Evolutionary conservation across 1,140 invertebrate species (phyloP), one percentile per base, ranked within the genome.

Genomic region (Cotesia typhae): DNA sequence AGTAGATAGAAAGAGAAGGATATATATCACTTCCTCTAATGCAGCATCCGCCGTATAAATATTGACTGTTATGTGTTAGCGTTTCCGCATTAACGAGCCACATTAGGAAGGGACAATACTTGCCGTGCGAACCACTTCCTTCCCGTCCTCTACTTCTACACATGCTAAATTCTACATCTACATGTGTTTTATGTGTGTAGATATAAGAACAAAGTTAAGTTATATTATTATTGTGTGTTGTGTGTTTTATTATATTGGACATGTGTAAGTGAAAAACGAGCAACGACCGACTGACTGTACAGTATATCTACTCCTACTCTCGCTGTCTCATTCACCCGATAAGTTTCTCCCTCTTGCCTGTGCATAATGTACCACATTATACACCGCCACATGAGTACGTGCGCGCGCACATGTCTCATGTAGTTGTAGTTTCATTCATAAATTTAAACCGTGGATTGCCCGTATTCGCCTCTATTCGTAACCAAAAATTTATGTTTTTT

Each of bases 371-470:
- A n/a, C 36, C 37, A 37, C 64, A 7, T 51, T 20, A 53, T 70
- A 55, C 60, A 17, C 76, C 67, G 70, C 72, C 71, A 77, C 78
- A 77, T 73, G 76, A 80, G 67, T 38, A 69, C 64, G 61, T 51
- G 66, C 55, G 67, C 61, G 69, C 17, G 59, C 71, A 71, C 38
- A 70, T 73, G 53, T 35, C 10, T 37, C 36, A 9, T 76, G 77
- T 70, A 71, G 81, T 82, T 78, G 80, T 80, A 78, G 80, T 82
- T 86, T 85, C 83, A 86, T 85, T 85, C 84, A 85, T 85, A 85
- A 86, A 74, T 80, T 77, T 53, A 72, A 66, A 12, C 74, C 75
- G 77, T 57, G 59, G 78, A 79, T 83, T 79, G 81, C 76, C 73
- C 74, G 77, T 41, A 53, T 38, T 20, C 17, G 57, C 14, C 41